Percentiles rank a stretch among this genome's conserved stretches.
Evolutionary conservation across 2,888 invertebrate genomes (phyloP).

Genomic region (Sarcophaga rosellei): DNA sequence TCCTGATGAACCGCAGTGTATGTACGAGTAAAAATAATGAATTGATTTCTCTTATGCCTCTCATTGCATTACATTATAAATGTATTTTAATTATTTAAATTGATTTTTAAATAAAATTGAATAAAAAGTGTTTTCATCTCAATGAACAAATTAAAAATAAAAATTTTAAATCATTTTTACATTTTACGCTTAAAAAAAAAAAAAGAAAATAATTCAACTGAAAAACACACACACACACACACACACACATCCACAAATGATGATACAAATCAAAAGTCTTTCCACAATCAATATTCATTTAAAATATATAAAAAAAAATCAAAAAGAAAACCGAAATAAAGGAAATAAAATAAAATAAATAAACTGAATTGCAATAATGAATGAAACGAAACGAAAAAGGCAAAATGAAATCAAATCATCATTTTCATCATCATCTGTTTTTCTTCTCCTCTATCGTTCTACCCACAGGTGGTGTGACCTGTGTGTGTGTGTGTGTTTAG

Average conservation of each 20-base stretch:
- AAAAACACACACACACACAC: neutral
- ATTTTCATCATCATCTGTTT: neutral
- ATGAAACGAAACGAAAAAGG: neutral
- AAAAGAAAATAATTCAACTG: neutral
- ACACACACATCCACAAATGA: neutral
- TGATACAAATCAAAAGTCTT: neutral
- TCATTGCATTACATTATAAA: too few species aligned
- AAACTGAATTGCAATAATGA: too few species aligned
- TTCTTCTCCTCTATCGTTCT: neutral
- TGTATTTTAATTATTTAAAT: slow-evolving; percentile 50
- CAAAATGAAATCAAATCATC: neutral
- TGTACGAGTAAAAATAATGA: too few species aligned
- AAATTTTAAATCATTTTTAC: neutral
- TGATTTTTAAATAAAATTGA: slow-evolving; percentile 39
- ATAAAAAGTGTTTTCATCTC: slow-evolving; percentile 45
- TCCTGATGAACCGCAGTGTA: too few species aligned
- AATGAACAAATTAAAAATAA: slow-evolving; percentile 31
- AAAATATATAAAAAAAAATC: neutral
- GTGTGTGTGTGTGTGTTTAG: neutral
- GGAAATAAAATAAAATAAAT: neutral
- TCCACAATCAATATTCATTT: neutral
- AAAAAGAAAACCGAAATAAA: slow-evolving; percentile 16
- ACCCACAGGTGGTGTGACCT: neutral
- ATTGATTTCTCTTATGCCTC: too few species aligned
- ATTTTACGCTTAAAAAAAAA: neutral